Conservation (phyloP, 2,888 invertebrate genomes). For the Tachina lurida region DNA sequence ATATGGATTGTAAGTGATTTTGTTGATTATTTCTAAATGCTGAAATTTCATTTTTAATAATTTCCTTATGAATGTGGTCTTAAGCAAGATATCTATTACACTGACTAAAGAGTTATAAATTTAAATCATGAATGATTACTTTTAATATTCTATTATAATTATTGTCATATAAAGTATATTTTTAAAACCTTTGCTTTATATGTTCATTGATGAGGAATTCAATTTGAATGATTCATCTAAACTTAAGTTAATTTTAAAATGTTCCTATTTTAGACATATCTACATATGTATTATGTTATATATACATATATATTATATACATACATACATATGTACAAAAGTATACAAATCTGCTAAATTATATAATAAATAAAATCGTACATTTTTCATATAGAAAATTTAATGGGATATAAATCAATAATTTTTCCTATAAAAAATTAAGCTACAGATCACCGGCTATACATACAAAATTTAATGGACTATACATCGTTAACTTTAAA, state of each 20-base stretch:
- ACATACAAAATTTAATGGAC: too few relatives aligned
- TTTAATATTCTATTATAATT: not conserved
- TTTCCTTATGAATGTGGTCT: not conserved
- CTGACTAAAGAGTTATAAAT: not conserved
- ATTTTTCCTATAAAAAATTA: too few relatives aligned
- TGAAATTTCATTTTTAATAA: not conserved
- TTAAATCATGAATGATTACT: not conserved
- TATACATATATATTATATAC: too few relatives aligned
- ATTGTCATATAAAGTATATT: not conserved
- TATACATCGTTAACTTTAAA: too few relatives aligned
- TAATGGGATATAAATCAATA: too few relatives aligned
- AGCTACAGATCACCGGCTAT: too few relatives aligned
- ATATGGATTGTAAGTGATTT: slow-evolving; percentile 24
- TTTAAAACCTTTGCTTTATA: not conserved
- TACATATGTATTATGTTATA: not conserved
- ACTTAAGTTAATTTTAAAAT: not conserved
- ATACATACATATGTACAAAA: too few relatives aligned
- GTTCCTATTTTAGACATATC: not conserved
- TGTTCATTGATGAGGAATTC: not conserved
- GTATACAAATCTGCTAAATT: too few relatives aligned
- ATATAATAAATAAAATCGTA: too few relatives aligned
- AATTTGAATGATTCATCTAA: not conserved
- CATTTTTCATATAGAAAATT: too few relatives aligned
- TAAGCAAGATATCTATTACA: not conserved
- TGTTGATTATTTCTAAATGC: not conserved